Percentiles rank a stretch among this genome's conserved stretches.
Conservation (phyloP, 2,797 vertebrate species). For the Protonibea diacanthus region DNA sequence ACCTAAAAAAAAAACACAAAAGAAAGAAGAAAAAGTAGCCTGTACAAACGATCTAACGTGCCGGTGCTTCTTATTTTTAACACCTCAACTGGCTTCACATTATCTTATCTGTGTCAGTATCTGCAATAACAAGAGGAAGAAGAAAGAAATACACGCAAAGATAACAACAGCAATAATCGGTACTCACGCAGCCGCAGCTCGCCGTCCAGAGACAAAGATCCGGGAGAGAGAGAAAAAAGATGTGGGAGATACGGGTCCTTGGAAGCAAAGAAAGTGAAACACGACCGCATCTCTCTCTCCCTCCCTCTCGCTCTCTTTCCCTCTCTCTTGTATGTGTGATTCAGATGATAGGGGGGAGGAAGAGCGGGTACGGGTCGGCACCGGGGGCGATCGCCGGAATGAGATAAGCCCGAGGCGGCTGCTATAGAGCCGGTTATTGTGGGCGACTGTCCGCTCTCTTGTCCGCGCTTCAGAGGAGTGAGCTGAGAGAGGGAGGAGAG, state of each 20-base stretch:
- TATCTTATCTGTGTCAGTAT: conserved; percentile 28
- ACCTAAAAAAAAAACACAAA: background rate
- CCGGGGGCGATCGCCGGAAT: conserved; percentile 49
- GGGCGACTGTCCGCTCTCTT: conserved; percentile 46
- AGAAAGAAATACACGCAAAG: conserved; percentile 41
- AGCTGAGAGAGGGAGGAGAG: conserved; percentile 45
- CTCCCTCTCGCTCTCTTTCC: background rate
- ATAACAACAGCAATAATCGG: conserved; percentile 47
- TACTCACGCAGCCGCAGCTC: conserved; percentile 75
- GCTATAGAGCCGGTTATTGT: conserved; percentile 49
- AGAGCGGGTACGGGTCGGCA: conserved; percentile 48
- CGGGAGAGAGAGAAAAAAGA: conserved; percentile 28
- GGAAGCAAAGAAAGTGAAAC: conserved; percentile 64
- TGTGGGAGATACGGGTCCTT: conserved; percentile 41
- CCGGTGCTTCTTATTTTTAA: background rate
- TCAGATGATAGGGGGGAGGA: conserved; percentile 18
- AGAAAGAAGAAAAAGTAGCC: conserved; percentile 23
- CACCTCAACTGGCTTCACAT: background rate
- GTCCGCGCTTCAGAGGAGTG: conserved; percentile 45
- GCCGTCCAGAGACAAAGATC: conserved; percentile 67
- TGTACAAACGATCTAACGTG: background rate
- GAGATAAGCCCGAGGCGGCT: conserved; percentile 58
- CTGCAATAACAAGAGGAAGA: conserved; percentile 28
- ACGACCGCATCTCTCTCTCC: conserved; percentile 31
- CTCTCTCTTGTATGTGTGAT: conserved; percentile 22